Percentiles rank a stretch among this genome's conserved stretches.
Conservation (phyloP, 2,113 vertebrate genomes). For the Oxyruncus cristatus region DNA sequence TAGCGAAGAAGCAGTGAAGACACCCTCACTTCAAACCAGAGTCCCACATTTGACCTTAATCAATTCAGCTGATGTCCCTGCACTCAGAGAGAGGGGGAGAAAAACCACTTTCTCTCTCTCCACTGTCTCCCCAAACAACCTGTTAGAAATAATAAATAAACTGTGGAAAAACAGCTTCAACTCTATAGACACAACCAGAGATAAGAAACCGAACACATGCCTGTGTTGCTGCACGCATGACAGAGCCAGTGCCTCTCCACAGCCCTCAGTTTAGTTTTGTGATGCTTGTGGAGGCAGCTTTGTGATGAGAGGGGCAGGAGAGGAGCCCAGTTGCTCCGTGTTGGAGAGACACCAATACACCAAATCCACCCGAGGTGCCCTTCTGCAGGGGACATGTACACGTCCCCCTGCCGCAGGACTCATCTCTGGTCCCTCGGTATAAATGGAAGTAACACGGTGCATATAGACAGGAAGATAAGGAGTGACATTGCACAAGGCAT, state of each 20-base stretch:
- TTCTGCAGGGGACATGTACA: neutral
- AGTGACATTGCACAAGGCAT: slow-evolving; percentile 44
- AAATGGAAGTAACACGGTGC: neutral
- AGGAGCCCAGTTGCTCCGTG: neutral
- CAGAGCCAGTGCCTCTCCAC: neutral
- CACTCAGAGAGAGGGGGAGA: neutral
- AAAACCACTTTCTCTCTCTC: neutral
- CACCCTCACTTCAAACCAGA: neutral
- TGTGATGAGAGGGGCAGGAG: neutral
- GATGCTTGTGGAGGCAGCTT: neutral
- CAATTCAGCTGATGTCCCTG: neutral
- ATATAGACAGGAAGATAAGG: slow-evolving; percentile 34
- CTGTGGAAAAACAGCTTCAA: neutral
- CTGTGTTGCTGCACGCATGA: accelerated
- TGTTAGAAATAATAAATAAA: neutral
- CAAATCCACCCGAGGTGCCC: neutral
- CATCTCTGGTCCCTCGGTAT: neutral
- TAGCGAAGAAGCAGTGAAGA: neutral
- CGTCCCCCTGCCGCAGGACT: neutral
- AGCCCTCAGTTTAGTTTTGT: neutral
- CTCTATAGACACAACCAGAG: neutral
- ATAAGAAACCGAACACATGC: neutral
- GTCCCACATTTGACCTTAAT: neutral
- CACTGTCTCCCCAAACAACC: neutral
- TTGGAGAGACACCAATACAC: neutral